Base-by-base conservation (phyloP, 2,888 invertebrate genomes). In the Synanthedon tipuliformis region DNA sequence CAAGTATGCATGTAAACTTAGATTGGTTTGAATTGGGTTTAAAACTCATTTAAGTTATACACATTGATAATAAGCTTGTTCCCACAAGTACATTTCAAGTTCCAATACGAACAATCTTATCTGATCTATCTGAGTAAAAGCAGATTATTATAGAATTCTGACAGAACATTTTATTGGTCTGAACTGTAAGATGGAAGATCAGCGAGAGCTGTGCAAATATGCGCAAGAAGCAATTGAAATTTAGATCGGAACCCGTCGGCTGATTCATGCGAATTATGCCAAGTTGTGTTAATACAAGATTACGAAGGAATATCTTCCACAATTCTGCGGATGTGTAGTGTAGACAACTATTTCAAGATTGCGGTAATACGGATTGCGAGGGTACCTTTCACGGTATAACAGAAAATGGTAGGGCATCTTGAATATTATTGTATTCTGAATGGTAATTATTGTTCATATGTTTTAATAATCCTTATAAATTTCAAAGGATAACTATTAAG, bases 291-390 rank as follows among this genome's bases (percentile, higher is more conserved):
- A 59, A 56, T 60, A 58, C 59, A 55, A 63, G 65, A 64, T 62
- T 61, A 58, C 57, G 10, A 16, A 23, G 49, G 49, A 49, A 49
- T 49, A 49, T 45, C 45, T 49, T 49, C 49, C 49, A 45, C 23
- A 49, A 18, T 16, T 49, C 49, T 52, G 53, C 54, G 41, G 55
- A 55, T 58, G 51, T 53, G 53, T 53, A 48, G 52, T 56, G 50
- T 53, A 52, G 51, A 56, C 58, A 69, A 66, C 61, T 66, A 64
- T 66, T 65, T 62, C 56, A 62, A 66, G 64, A 62, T 62, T 62
- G 65, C 63, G 54, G 56, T 18, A 60, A 52, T 58, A 54, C 40
- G 41, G 50, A 52, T 16, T 48, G 50, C 13, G 45, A 10, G 53
- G 55, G 41, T 12, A 41, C 45, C 40, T 34, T 34, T 34, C 34